Percentiles rank a stretch among this genome's conserved stretches.
These are phyloP conservation scores for Thalassoma bifasciatum DNA, from an alignment of 2,113 vertebrate species.

Conservation along the genomic window DNA sequence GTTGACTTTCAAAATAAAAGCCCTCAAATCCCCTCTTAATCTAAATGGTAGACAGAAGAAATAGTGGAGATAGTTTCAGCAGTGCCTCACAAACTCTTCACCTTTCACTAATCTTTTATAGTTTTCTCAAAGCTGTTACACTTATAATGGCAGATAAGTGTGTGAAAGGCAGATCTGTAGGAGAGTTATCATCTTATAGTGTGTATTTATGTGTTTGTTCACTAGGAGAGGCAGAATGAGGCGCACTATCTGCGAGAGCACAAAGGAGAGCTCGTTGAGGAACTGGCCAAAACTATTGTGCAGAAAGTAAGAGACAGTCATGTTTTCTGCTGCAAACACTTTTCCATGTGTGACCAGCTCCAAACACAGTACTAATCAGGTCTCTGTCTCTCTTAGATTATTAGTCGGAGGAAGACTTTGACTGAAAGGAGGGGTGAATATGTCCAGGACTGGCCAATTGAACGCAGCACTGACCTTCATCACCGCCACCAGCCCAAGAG, in stretches of 20 bases:
- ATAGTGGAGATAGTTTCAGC: no score
- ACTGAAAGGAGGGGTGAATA: slow-evolving; percentile 79
- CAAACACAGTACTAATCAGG: slow-evolving; percentile 11
- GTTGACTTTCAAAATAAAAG: no score
- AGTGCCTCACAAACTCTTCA: slow-evolving; percentile 7
- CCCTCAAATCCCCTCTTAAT: neutral
- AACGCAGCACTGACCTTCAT: slow-evolving; percentile 61
- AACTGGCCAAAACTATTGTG: slow-evolving; percentile 92
- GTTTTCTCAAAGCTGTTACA: slow-evolving; percentile 31
- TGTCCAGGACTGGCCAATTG: slow-evolving; percentile 76
- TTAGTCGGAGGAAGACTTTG: slow-evolving; percentile 86
- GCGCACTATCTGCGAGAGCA: slow-evolving; percentile 91
- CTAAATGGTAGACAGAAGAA: no score
- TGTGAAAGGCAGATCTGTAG: slow-evolving; percentile 22
- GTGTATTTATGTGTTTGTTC: slow-evolving; percentile 11
- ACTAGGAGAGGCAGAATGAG: slow-evolving; percentile 92
- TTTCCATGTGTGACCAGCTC: neutral
- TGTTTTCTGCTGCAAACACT: neutral
- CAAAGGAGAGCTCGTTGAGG: slow-evolving; percentile 91
- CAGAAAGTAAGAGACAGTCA: slow-evolving; percentile 86
- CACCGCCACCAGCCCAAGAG: slow-evolving; percentile 39
- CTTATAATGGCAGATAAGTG: slow-evolving; percentile 17
- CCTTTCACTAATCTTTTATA: slow-evolving; percentile 23
- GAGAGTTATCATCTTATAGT: slow-evolving; percentile 36
- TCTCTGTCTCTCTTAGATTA: slow-evolving; percentile 82